These are phyloP conservation scores for Heliconius sara DNA, from an alignment of 2,888 invertebrate genomes.

Conservation along the genomic window DNA sequence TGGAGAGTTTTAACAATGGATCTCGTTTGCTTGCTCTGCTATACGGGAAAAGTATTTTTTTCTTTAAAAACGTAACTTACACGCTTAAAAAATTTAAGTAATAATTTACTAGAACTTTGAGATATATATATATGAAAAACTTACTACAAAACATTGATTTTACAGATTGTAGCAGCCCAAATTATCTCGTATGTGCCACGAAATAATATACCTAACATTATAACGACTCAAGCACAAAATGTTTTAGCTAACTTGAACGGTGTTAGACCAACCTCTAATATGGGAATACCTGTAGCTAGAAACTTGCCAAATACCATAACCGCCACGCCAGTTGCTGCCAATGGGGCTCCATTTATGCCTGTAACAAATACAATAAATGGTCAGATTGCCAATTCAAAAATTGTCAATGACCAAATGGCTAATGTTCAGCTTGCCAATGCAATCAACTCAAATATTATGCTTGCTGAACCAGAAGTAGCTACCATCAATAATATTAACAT, in stretches of 20 bases:
- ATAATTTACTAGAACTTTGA: too few relatives aligned
- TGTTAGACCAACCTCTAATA: neutral
- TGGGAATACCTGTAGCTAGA: constrained; percentile 15
- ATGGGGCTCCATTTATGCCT: neutral
- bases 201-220: constrained; percentile 27
- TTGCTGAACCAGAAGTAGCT: constrained; percentile 33
- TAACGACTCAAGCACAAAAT: constrained; percentile 35
- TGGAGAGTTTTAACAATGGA: too few relatives aligned
- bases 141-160: constrained; percentile 10
- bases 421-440: constrained; percentile 31
- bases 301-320: constrained; percentile 19
- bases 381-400: constrained; percentile 2
- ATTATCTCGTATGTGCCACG: constrained; percentile 48
- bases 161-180: constrained; percentile 57
- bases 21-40: too few relatives aligned
- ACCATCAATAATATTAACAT: constrained; percentile 33
- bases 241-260: constrained; percentile 25
- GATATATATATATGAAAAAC: too few relatives aligned
- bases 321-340: neutral
- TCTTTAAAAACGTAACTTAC: too few relatives aligned
- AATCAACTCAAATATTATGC: constrained; percentile 38
- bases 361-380: constrained; percentile 22
- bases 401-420: constrained; percentile 10
- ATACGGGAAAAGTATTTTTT: too few relatives aligned
- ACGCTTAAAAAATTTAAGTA: too few relatives aligned